Percentiles rank a stretch among this genome's conserved stretches.
These are phyloP conservation scores for Pelobates fuscus DNA, from an alignment of 2,113 vertebrate species.

Conservation along the genomic window DNA sequence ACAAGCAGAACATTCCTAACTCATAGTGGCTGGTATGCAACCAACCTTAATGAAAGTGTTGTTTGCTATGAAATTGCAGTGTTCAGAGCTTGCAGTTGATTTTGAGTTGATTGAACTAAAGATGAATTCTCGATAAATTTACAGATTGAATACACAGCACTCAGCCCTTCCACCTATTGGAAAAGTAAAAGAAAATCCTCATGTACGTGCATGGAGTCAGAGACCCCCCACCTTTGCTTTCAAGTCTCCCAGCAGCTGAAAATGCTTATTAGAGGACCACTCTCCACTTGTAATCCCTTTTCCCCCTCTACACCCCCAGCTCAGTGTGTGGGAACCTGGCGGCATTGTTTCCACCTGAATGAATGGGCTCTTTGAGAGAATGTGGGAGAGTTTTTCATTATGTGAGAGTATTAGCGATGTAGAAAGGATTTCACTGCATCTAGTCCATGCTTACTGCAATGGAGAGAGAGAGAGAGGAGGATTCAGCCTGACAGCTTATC, in stretches of 20 bases:
- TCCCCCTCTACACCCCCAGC: neutral
- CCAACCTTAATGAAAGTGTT: neutral
- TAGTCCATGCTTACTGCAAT: slow-evolving; percentile 13
- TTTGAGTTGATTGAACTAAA: neutral
- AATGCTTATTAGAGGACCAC: slow-evolving; percentile 5
- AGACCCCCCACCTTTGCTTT: neutral
- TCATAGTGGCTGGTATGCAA: neutral
- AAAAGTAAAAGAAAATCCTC: neutral
- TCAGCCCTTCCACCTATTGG: neutral
- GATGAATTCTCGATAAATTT: neutral
- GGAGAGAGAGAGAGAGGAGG: slow-evolving; percentile 29
- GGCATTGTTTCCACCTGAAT: slow-evolving; percentile 33
- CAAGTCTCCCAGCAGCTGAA: slow-evolving; percentile 2
- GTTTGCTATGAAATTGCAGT: neutral
- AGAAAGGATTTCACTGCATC: slow-evolving; percentile 10
- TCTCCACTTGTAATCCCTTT: slow-evolving; percentile 12
- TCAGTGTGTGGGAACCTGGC: slow-evolving; percentile 35
- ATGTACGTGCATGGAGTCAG: neutral
- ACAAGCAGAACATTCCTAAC: neutral
- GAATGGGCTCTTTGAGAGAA: slow-evolving; percentile 32
- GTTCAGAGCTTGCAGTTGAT: slow-evolving; percentile 4
- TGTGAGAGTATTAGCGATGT: slow-evolving; percentile 17
- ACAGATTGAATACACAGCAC: neutral
- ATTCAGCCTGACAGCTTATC: slow-evolving; percentile 36
- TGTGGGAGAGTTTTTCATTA: slow-evolving; percentile 37